phyloP scores from a whole-genome alignment of 2,888 invertebrate species.

The Leptarthrus brevirostris region DNA sequence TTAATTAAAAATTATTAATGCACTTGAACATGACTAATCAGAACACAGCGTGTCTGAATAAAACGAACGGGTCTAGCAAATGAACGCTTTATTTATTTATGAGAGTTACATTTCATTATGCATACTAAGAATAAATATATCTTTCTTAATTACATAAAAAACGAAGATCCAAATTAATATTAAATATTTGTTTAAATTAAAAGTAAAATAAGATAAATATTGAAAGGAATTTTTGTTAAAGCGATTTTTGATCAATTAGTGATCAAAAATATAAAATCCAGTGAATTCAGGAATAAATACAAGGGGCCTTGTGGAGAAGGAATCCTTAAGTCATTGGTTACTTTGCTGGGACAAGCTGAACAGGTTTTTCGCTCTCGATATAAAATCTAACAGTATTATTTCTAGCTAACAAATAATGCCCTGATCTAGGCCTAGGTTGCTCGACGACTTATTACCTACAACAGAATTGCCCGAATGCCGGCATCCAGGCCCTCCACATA shows the following conservation, averaged over 20 bases:
- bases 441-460: constrained; percentile 62
- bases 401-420: constrained; percentile 67
- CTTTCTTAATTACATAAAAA: constrained; percentile 53
- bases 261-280: constrained; percentile 33
- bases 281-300: constrained; percentile 39
- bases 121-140: constrained; percentile 54
- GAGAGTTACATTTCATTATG: constrained; percentile 45
- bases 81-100: constrained; percentile 43
- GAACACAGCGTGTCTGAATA: too few species aligned
- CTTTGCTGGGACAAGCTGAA: constrained; percentile 37
- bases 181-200: constrained; percentile 44
- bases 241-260: constrained; percentile 38
- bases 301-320: constrained; percentile 16
- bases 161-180: constrained; percentile 41
- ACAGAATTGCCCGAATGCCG: constrained; percentile 58
- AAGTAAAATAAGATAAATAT: constrained; percentile 36
- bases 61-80: constrained; percentile 3
- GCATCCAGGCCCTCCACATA: constrained; percentile 59
- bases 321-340: constrained; percentile 44
- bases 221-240: constrained; percentile 36
- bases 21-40: too few species aligned
- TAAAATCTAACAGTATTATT: constrained; percentile 20
- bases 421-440: constrained; percentile 66
- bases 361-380: constrained; percentile 21
- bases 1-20: too few species aligned